phyloP scores from a whole-genome alignment of 2,113 vertebrate genomes.

The Myrmophylax atrothorax region DNA sequence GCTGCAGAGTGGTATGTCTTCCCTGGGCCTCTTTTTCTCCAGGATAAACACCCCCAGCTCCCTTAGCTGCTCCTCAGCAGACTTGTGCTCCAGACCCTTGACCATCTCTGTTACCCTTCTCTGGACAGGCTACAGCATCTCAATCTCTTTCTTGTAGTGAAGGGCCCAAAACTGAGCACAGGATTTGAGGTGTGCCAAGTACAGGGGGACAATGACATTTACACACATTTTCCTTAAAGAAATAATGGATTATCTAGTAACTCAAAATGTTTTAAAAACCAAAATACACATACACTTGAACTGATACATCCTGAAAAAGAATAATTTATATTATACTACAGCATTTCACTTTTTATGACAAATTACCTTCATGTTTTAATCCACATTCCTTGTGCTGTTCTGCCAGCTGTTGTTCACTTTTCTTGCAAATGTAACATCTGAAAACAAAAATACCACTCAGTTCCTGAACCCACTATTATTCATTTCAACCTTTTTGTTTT shows the following conservation, averaged over 20 bases:
- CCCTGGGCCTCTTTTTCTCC: background rate
- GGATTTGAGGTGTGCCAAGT: background rate
- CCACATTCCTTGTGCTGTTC: slow-evolving; percentile 58
- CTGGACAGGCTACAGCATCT: background rate
- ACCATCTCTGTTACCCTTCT: background rate
- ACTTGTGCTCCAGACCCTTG: background rate
- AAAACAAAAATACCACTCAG: background rate
- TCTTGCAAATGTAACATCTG: slow-evolving; percentile 78
- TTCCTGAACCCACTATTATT: background rate
- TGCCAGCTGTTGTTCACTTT: slow-evolving; percentile 69
- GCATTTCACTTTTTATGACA: background rate
- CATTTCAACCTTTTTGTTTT: background rate
- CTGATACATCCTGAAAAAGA: background rate
- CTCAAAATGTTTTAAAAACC: background rate
- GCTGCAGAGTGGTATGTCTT: background rate
- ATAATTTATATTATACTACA: background rate
- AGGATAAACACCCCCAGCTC: background rate
- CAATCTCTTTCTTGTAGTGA: background rate
- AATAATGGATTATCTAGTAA: background rate
- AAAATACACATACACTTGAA: background rate
- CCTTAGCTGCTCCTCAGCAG: background rate
- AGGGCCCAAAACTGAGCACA: background rate
- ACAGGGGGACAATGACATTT: background rate
- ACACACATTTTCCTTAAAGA: background rate
- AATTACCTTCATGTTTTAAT: slow-evolving; percentile 66